Evolutionary conservation across 1,140 invertebrate species (phyloP), one percentile per base, ranked within the genome.

Genomic region (Euwallacea fornicatus): DNA sequence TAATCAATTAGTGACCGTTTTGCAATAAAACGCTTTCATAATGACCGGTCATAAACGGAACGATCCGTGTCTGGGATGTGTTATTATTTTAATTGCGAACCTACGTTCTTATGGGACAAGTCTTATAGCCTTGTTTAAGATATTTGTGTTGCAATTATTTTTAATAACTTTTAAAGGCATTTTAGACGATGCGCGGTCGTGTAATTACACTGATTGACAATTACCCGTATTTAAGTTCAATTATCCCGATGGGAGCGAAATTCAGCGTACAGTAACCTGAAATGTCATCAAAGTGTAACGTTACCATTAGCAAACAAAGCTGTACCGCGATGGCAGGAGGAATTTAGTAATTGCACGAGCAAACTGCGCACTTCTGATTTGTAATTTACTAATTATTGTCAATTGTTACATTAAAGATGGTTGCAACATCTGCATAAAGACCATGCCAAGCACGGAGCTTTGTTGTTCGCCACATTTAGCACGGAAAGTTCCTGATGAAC

Each of bases 11-110:
- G 41, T 16, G 43, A 63, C 21, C 42, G 11, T 44, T 63, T 63
- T 13, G 61, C 44, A 63, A 63, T 63, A 50, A 63, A 63, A 63
- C 16, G 11, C 42, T 16, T 16, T 61, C 59, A 41, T 63, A 63
- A 63, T 63, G 61, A 63, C 61, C 44, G 21, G 7, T 50, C 61
- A 50, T 63, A 63, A 63, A 63, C n/a, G 42, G 41, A 63, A 63
- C 41, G 61, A 50, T 63, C 21, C 61, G 61, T 47, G 61, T 47
- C 44, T 50, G 43, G 46, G 61, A 46, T 47, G 42, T 61, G 65
- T 72, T 72, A 72, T 72, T 72, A 72, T 64, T 72, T 72, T 72
- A 72, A 72, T 72, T 72, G 59, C 63, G 61, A 72, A 61, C 63
- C 64, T 72, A 72, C 64, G 65, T 42, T 56, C 55, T 46, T 58